A percentile compares a stretch with the other conserved stretches of the same genome.
Evolutionary conservation across 2,113 vertebrate species (phyloP).

Genomic region (Ellobius talpinus): DNA sequence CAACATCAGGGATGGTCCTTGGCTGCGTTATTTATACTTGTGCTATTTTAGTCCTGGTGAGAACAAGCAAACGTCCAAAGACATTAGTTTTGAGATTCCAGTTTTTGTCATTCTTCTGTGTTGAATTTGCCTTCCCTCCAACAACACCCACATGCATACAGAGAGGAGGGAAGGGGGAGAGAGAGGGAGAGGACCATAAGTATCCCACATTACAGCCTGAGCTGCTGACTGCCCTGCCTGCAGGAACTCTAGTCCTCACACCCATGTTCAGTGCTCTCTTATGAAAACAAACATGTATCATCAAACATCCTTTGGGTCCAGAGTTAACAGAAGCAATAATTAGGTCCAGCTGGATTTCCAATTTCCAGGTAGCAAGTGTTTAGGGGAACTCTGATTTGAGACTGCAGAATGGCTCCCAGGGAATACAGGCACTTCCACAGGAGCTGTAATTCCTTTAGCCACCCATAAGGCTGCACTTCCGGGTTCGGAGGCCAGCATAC

Average conservation of each 20-base stretch:
- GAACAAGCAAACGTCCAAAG: slow-evolving; percentile 60
- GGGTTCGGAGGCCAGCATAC: too few species aligned
- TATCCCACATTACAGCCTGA: slow-evolving; percentile 25
- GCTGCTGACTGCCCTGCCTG: slow-evolving; percentile 17
- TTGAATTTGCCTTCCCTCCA: neutral
- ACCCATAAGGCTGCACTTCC: too few species aligned
- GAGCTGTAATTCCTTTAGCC: too few species aligned
- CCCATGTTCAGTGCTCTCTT: slow-evolving; percentile 12
- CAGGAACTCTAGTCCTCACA: slow-evolving; percentile 15
- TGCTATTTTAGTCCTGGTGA: slow-evolving; percentile 59
- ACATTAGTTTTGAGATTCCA: slow-evolving; percentile 57
- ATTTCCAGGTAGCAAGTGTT: neutral
- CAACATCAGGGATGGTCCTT: slow-evolving; percentile 43
- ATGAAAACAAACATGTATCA: slow-evolving; percentile 34
- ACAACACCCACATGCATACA: neutral
- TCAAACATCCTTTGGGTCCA: slow-evolving; percentile 29
- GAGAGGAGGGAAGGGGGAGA: neutral
- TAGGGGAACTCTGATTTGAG: neutral
- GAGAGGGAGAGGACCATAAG: neutral
- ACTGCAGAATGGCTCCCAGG: neutral
- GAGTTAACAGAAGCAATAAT: slow-evolving; percentile 45
- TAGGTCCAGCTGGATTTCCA: neutral
- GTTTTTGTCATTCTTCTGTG: slow-evolving; percentile 42
- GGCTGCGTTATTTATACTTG: slow-evolving; percentile 47
- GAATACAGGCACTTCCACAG: neutral